Percentiles rank a stretch among this genome's conserved stretches.
Conservation (phyloP, 2,113 vertebrate genomes). For the Thalassarche chlororhynchos region DNA sequence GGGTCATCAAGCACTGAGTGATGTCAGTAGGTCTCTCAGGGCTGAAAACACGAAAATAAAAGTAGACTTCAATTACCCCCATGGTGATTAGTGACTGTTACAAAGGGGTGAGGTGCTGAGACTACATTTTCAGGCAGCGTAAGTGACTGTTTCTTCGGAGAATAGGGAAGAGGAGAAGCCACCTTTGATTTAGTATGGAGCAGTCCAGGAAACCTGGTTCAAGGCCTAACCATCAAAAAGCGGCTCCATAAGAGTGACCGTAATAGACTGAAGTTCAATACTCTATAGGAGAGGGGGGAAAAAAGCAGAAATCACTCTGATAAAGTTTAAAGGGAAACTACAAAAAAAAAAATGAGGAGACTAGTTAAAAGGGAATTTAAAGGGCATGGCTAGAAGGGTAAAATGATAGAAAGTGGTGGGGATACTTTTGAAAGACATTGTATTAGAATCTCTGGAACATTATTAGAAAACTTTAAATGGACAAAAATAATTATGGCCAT, state of each 20-base stretch:
- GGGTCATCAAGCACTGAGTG: background rate
- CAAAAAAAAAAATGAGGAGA: background rate
- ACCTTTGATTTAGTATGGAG: background rate
- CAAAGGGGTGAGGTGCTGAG: background rate
- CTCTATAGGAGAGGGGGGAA: accelerated
- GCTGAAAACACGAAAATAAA: background rate
- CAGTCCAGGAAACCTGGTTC: background rate
- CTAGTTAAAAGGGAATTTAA: constrained; percentile 17
- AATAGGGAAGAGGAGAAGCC: background rate
- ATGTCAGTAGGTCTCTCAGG: background rate
- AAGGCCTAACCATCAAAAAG: background rate
- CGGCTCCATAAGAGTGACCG: background rate
- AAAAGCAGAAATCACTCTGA: background rate
- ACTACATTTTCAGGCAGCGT: background rate
- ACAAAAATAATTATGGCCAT: background rate
- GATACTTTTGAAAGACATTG: constrained; percentile 1
- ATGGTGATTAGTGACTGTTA: background rate
- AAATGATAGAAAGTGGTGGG: background rate
- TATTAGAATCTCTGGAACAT: background rate
- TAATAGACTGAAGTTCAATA: background rate
- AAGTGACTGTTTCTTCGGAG: background rate
- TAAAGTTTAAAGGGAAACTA: constrained; percentile 10
- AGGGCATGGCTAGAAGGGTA: background rate
- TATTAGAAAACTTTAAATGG: background rate
- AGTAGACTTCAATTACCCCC: background rate